Evolutionary conservation across 2,113 vertebrate species (phyloP).

Genomic region (Clinocottus analis): DNA sequence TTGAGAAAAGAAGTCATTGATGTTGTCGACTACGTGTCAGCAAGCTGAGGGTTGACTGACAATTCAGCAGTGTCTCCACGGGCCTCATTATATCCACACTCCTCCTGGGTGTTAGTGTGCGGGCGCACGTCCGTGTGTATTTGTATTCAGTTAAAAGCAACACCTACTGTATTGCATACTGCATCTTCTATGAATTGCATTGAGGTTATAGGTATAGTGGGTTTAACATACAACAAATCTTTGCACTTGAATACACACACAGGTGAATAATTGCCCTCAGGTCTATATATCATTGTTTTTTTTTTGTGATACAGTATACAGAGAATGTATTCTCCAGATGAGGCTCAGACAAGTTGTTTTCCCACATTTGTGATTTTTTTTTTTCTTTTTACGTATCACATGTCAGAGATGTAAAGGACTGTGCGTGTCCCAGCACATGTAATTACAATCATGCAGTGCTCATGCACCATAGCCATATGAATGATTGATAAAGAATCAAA

Average conservation of each 20-base stretch:
- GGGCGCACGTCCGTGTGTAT: constrained; percentile 43
- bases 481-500: constrained; percentile 78
- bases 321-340: constrained; percentile 37
- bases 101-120: constrained; percentile 64
- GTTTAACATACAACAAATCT: constrained; percentile 44
- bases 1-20: constrained; percentile 79
- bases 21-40: constrained; percentile 85
- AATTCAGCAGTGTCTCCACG: constrained; percentile 80
- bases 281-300: constrained; percentile 66
- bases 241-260: constrained; percentile 37
- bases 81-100: constrained; percentile 85
- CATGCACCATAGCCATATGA: constrained; percentile 58
- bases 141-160: constrained; percentile 67
- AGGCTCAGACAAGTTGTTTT: constrained; percentile 22
- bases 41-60: constrained; percentile 84
- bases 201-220: constrained; percentile 57
- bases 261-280: constrained; percentile 69
- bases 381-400: neutral
- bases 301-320: constrained; percentile 44
- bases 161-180: constrained; percentile 57
- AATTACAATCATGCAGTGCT: constrained; percentile 70
- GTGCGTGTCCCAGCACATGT: constrained; percentile 75
- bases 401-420: constrained; percentile 45
- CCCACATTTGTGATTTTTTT: constrained; percentile 28
- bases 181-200: constrained; percentile 54